Base-by-base conservation (phyloP, 2,797 vertebrate genomes). In the Heliangelus exortis region DNA sequence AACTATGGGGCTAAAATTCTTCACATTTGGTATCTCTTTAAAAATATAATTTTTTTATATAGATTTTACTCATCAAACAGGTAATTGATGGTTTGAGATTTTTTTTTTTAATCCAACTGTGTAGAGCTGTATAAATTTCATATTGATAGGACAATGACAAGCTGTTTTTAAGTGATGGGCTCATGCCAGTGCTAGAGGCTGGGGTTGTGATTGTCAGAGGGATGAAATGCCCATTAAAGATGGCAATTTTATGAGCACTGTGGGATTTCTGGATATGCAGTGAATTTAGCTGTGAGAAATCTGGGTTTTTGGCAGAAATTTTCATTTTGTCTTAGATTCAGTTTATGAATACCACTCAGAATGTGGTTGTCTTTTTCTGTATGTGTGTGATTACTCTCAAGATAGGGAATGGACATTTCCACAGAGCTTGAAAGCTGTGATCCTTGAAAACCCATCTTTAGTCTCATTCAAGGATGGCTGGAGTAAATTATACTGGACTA, bases 381-480 rank as follows among this genome's bases (percentile, higher is more conserved):
- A 73, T 76, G n/a, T 77, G 59, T 75, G 36, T 90, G 87, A 91
- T 93, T 90, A 73, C 59, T 91, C 79, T 78, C 48, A 86, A 84
- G 83, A 86, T 2, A 9, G 71, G 76, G 93, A 93, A 93, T 72
- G 78, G 75, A 36, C 69, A 84, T 95, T 96, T 92, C 84, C 59
- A 88, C 83, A 58, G 50, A 96, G 61, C 66, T 89, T 91, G 83
- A 90, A 89, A 94, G 76, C 63, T 89, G 79, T 88, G 87, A 82
- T 92, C 79, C 76, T 66, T 91, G 80, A 91, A 95, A 92, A 86
- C 33, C 58, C 41, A 39, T 86, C 79, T 89, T 93, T 93, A 87
- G 89, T 95, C 73, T 89, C 65, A 84, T 84, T 83, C 80, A 96
- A 68, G 80, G 54, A 92, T 94, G 84, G 58, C 81, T 92, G 67